Conservation (phyloP, 2,888 invertebrate genomes). For the Parnassius apollo region DNA sequence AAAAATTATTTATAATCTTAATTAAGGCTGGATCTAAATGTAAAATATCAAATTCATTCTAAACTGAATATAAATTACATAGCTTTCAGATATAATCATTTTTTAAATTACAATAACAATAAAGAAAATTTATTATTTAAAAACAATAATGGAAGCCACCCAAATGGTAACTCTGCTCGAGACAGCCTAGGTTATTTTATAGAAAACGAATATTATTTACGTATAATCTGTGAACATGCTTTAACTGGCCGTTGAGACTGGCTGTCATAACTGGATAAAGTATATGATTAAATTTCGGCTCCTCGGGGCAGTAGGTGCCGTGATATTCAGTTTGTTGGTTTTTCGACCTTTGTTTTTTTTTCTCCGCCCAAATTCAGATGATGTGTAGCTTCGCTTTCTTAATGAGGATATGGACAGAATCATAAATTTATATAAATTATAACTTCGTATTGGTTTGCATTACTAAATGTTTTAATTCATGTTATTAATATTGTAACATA, state of each 20-base stretch:
- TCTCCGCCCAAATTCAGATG: slow-evolving; percentile 49
- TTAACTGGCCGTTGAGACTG: slow-evolving; percentile 41
- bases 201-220: slow-evolving; percentile 17
- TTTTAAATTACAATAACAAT: neutral
- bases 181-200: neutral
- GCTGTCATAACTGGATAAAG: slow-evolving; percentile 75
- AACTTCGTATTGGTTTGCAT: no score
- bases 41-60: no score
- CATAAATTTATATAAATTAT: slow-evolving; percentile 2
- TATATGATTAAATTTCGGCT: slow-evolving; percentile 71
- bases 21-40: no score
- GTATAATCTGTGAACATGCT: slow-evolving; percentile 52
- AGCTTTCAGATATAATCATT: neutral
- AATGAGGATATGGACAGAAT: slow-evolving; percentile 39
- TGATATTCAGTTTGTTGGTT: slow-evolving; percentile 70
- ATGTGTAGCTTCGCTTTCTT: slow-evolving; percentile 44
- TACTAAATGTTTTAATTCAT: no score
- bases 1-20: no score
- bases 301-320: slow-evolving; percentile 68
- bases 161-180: neutral
- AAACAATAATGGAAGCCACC: neutral
- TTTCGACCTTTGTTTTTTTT: slow-evolving; percentile 57
- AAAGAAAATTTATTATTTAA: slow-evolving; percentile 1
- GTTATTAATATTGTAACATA: no score
- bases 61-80: no score